phyloP scores from a whole-genome alignment of 2,888 invertebrate species.

The Caenorhabditis sp. region DNA sequence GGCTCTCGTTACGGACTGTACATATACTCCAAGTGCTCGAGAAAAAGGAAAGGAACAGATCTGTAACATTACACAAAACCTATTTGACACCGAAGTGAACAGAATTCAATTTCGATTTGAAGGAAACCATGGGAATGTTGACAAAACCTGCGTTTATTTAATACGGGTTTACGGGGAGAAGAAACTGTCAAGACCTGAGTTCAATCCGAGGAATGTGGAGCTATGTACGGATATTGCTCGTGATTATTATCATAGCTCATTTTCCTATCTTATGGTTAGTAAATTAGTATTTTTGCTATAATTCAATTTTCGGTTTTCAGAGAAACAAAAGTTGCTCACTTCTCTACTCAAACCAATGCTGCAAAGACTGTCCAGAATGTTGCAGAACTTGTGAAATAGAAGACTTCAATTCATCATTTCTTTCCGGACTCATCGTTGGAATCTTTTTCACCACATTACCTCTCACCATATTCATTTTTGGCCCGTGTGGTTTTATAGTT shows the following conservation, averaged over 20 bases:
- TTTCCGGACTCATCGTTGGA: not conserved
- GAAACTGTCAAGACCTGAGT: not conserved
- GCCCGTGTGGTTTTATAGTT: not conserved
- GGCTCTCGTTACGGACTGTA: not conserved
- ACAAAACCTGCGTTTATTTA: slow-evolving; percentile 1
- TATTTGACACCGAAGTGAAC: not conserved
- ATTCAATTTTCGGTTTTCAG: not conserved
- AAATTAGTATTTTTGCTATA: too few relatives aligned
- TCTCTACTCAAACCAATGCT: not conserved
- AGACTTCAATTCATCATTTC: not conserved
- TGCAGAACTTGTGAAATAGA: not conserved
- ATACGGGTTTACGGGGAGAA: slow-evolving; percentile 6
- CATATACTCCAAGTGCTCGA: not conserved
- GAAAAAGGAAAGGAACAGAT: slow-evolving; percentile 1
- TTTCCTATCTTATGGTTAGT: not conserved
- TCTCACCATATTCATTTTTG: not conserved
- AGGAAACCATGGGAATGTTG: slow-evolving; percentile 1
- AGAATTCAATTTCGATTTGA: slow-evolving; percentile 9
- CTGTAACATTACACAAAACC: not conserved
- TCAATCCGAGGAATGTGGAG: not conserved
- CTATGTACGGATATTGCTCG: not conserved
- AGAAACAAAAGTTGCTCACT: not conserved
- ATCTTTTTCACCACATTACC: not conserved
- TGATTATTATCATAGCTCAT: not conserved
- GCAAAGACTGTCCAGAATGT: not conserved